Percentiles rank a stretch among this genome's conserved stretches.
Evolutionary conservation across 2,888 invertebrate species (phyloP).

Genomic region (Lutraria lutraria): DNA sequence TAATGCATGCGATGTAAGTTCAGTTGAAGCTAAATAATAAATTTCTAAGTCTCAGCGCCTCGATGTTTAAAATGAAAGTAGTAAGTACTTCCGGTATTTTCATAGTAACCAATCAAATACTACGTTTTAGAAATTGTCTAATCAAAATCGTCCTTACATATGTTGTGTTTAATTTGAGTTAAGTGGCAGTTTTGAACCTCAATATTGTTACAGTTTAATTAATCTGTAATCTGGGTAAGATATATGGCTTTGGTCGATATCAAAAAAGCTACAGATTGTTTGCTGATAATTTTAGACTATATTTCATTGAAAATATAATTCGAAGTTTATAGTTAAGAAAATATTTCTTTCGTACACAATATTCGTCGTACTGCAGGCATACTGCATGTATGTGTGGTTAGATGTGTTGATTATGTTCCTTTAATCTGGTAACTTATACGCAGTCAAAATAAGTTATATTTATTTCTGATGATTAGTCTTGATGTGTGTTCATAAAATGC

Average conservation of each 20-base stretch:
- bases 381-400: no score
- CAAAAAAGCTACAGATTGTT: not conserved
- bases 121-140: conserved; percentile 16
- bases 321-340: not conserved
- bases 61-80: conserved; percentile 39
- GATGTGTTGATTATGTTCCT: no score
- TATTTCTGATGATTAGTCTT: no score
- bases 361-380: not conserved
- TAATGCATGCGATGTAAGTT: not conserved
- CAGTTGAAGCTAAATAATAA: not conserved
- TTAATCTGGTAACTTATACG: no score
- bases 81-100: conserved; percentile 31
- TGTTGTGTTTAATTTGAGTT: conserved; percentile 10
- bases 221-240: not conserved
- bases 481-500: no score
- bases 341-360: not conserved
- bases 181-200: conserved; percentile 20
- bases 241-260: not conserved
- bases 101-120: conserved; percentile 6
- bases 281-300: not conserved
- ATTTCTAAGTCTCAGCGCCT: not conserved
- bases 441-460: no score
- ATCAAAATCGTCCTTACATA: conserved; percentile 23
- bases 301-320: not conserved
- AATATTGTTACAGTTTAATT: not conserved